Percentiles rank a stretch among this genome's conserved stretches.
Conservation (phyloP, 2,888 invertebrate genomes). For the Cryptosula pallasiana region DNA sequence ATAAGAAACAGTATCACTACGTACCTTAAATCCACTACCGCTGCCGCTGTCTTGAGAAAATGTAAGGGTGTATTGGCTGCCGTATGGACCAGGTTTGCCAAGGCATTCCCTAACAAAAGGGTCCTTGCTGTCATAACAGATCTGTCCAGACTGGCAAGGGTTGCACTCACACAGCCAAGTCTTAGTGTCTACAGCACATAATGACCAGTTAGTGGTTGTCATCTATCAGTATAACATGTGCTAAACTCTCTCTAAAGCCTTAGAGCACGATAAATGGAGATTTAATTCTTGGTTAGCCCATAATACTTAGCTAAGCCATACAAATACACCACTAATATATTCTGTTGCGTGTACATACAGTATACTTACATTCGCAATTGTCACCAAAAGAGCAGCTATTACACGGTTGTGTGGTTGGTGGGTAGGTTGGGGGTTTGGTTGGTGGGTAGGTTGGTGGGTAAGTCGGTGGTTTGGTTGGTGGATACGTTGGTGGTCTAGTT, state of each 20-base stretch:
- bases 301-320: too few relatives aligned
- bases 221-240: background rate
- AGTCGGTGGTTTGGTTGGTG: background rate
- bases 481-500: background rate
- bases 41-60: background rate
- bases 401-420: background rate
- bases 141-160: background rate
- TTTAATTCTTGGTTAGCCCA: too few relatives aligned
- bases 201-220: background rate
- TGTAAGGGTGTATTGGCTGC: constrained; percentile 22
- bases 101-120: background rate
- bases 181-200: background rate
- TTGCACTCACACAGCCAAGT: constrained; percentile 21
- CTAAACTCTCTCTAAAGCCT: too few relatives aligned
- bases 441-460: too few relatives aligned
- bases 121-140: background rate
- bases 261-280: too few relatives aligned
- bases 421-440: background rate
- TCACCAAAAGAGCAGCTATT: background rate
- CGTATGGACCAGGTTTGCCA: background rate
- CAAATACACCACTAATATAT: too few relatives aligned
- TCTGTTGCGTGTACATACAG: too few relatives aligned
- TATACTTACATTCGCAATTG: constrained; percentile 15
- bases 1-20: too few relatives aligned
- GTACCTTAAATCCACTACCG: background rate